These are phyloP conservation scores for Lemur catta DNA, from an alignment of 2,797 vertebrate genomes.

Conservation along the genomic window DNA sequence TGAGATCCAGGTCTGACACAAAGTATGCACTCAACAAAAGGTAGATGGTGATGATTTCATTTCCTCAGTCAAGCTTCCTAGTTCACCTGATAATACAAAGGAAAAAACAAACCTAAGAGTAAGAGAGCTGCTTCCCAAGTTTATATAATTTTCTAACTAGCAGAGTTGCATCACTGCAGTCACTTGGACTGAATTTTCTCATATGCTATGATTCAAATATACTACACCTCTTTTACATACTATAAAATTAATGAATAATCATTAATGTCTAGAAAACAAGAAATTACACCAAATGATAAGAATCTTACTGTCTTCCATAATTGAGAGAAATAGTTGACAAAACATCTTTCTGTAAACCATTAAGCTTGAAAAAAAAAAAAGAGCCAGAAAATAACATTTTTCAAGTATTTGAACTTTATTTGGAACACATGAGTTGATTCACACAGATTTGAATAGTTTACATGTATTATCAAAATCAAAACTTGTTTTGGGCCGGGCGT, in stretches of 20 bases:
- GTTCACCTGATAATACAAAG: background rate
- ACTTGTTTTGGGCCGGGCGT: background rate
- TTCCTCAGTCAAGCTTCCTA: background rate
- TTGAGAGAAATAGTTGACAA: background rate
- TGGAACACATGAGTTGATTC: background rate
- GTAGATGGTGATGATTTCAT: background rate
- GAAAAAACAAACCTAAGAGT: background rate
- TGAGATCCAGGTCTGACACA: background rate
- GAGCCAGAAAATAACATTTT: background rate
- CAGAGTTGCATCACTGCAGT: background rate
- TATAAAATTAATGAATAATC: background rate
- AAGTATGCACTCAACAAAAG: background rate
- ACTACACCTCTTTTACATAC: background rate
- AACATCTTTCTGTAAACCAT: background rate
- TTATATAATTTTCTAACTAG: background rate
- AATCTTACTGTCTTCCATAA: background rate
- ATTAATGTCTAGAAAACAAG: background rate
- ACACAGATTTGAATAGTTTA: conserved; percentile 33
- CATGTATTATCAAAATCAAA: background rate
- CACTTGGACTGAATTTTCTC: background rate
- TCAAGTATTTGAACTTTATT: conserved; percentile 4
- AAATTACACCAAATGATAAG: background rate
- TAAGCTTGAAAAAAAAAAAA: background rate
- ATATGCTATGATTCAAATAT: background rate
- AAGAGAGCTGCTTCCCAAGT: background rate